phyloP scores from a whole-genome alignment of 2,797 vertebrate species.

The Pipistrellus nathusii region DNA sequence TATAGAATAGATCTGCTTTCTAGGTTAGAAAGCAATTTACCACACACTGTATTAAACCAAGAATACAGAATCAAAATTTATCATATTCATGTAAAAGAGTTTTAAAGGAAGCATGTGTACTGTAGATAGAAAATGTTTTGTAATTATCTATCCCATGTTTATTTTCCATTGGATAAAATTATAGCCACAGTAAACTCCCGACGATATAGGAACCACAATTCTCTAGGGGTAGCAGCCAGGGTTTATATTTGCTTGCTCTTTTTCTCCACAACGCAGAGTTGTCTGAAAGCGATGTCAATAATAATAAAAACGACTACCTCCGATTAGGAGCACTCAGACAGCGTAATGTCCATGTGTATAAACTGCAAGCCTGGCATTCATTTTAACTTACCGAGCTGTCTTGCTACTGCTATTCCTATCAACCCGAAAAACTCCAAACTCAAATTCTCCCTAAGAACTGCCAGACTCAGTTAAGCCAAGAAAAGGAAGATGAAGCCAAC shows the following conservation, averaged over 20 bases:
- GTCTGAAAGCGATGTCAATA: conserved; percentile 15
- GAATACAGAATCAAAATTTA: not conserved
- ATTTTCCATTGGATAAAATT: not conserved
- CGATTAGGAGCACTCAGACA: not conserved
- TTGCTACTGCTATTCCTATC: not conserved
- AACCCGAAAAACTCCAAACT: not conserved
- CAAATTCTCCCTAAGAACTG: not conserved
- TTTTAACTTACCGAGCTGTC: not conserved
- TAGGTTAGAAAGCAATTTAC: conserved; percentile 15
- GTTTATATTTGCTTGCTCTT: not conserved
- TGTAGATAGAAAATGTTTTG: not conserved
- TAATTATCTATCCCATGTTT: conserved; percentile 2
- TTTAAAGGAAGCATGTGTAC: not conserved
- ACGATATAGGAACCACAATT: not conserved
- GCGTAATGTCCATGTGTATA: not conserved
- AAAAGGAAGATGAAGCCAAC: conserved; percentile 14
- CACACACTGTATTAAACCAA: not conserved
- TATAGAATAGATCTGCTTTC: not conserved
- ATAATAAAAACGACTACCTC: not conserved
- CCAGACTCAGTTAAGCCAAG: conserved; percentile 7
- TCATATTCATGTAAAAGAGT: not conserved
- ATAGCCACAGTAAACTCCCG: not conserved
- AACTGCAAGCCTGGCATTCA: not conserved
- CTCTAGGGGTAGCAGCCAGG: not conserved
- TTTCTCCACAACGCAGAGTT: not conserved